A percentile compares a stretch with the other conserved stretches of the same genome.
These are phyloP conservation scores for Peromyscus maniculatus DNA, from an alignment of 2,113 vertebrate genomes.

Conservation along the genomic window DNA sequence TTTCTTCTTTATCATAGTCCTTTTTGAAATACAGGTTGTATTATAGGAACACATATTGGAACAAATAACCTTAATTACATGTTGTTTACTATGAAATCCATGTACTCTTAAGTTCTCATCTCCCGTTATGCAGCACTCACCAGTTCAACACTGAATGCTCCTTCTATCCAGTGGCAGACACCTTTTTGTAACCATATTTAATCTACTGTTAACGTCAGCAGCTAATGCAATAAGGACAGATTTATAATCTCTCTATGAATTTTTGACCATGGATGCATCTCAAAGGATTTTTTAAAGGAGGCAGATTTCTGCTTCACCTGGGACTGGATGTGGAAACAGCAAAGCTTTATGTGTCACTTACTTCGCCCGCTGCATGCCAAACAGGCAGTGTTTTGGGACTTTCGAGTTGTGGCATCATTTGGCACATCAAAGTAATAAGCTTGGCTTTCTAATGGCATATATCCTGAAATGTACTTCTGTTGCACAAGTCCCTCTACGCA, in stretches of 20 bases:
- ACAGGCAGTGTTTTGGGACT: conserved; percentile 60
- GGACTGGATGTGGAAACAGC: conserved; percentile 49
- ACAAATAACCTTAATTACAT: background rate
- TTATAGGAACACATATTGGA: background rate
- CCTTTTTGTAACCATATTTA: conserved; percentile 51
- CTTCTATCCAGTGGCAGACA: conserved; percentile 56
- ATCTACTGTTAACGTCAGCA: conserved; percentile 78
- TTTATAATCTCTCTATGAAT: conserved; percentile 78
- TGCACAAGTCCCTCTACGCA: conserved; percentile 66
- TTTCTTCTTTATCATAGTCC: background rate
- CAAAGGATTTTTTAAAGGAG: conserved; percentile 52
- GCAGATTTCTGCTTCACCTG: conserved; percentile 64
- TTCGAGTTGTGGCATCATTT: conserved; percentile 76
- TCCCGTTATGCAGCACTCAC: background rate
- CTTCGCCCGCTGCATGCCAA: conserved; percentile 57
- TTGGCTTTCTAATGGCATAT: conserved; percentile 60
- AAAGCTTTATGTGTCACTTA: conserved; percentile 73
- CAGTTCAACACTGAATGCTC: background rate
- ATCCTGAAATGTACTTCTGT: conserved; percentile 53
- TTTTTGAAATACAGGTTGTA: background rate
- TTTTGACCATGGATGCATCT: conserved; percentile 45
- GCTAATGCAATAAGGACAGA: conserved; percentile 75
- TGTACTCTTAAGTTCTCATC: background rate
- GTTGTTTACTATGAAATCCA: conserved; percentile 3
- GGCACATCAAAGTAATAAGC: conserved; percentile 76